Evolutionary conservation across 2,113 vertebrate genomes (phyloP).

Genomic region (Clarias batrachus): DNA sequence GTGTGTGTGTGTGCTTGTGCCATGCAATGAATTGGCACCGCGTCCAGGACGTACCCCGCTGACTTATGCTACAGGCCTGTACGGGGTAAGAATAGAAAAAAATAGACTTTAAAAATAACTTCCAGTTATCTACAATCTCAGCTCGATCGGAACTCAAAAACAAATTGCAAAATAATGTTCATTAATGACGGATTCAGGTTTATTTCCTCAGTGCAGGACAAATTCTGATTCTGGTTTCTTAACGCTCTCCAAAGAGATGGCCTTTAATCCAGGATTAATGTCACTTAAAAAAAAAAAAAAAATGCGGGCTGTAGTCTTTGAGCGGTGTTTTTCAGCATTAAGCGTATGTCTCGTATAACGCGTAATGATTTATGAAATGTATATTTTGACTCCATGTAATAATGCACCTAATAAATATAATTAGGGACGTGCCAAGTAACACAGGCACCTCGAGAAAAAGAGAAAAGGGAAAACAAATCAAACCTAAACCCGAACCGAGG

Average conservation of each 20-base stretch:
- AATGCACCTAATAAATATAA: slow-evolving; percentile 34
- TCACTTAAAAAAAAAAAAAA: not conserved
- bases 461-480: slow-evolving; percentile 49
- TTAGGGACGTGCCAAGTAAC: slow-evolving; percentile 8
- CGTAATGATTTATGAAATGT: slow-evolving; percentile 19
- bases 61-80: too few relatives aligned
- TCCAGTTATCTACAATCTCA: not conserved
- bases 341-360: not conserved
- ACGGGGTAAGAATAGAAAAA: too few relatives aligned
- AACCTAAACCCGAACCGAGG: slow-evolving; percentile 60
- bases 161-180: not conserved
- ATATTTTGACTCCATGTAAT: slow-evolving; percentile 13
- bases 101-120: not conserved
- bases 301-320: too few relatives aligned
- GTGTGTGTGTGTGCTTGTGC: too few relatives aligned
- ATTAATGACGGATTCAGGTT: not conserved
- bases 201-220: not conserved
- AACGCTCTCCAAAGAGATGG: not conserved
- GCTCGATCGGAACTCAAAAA: not conserved
- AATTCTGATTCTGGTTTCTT: not conserved
- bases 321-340: not conserved
- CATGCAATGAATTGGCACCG: too few relatives aligned
- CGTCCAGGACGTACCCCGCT: too few relatives aligned
- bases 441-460: slow-evolving; percentile 27
- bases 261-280: not conserved